phyloP scores from a whole-genome alignment of 2,113 vertebrate genomes.

The Cyphomyrus discorhynchus region DNA sequence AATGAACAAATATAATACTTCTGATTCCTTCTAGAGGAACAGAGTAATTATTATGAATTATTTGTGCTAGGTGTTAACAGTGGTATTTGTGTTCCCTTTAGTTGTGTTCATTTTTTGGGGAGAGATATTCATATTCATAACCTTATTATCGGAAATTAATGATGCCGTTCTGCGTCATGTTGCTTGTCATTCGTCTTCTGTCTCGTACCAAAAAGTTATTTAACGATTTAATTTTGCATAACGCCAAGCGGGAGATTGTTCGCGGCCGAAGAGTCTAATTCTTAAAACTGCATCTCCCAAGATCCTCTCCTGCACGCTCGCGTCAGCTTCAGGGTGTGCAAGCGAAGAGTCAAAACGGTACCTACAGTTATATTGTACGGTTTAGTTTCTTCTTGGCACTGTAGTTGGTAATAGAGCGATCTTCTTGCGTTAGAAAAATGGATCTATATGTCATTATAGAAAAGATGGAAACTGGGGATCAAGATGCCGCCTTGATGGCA shows the following conservation, averaged over 20 bases:
- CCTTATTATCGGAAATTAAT: background rate
- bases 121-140: background rate
- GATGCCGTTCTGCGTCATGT: background rate
- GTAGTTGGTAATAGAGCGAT: background rate
- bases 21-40: background rate
- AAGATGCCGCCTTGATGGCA: slow-evolving; percentile 63
- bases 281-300: slow-evolving; percentile 36
- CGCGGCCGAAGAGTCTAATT: background rate
- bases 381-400: slow-evolving; percentile 1
- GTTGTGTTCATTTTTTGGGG: background rate
- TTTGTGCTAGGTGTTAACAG: background rate
- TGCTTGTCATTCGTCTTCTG: background rate
- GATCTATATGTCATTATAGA: slow-evolving; percentile 68
- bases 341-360: background rate
- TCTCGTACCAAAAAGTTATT: background rate
- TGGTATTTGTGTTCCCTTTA: background rate
- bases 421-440: slow-evolving; percentile 49
- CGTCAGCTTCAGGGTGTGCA: slow-evolving; percentile 31
- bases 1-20: slow-evolving; percentile 2
- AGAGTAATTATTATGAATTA: background rate
- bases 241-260: background rate
- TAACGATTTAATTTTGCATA: background rate
- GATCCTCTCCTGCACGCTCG: slow-evolving; percentile 2
- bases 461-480: slow-evolving; percentile 68
- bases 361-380: slow-evolving; percentile 26